Evolutionary conservation across 2,113 vertebrate species (phyloP), one percentile per base, ranked within the genome.

Genomic region (Hassar affinis): DNA sequence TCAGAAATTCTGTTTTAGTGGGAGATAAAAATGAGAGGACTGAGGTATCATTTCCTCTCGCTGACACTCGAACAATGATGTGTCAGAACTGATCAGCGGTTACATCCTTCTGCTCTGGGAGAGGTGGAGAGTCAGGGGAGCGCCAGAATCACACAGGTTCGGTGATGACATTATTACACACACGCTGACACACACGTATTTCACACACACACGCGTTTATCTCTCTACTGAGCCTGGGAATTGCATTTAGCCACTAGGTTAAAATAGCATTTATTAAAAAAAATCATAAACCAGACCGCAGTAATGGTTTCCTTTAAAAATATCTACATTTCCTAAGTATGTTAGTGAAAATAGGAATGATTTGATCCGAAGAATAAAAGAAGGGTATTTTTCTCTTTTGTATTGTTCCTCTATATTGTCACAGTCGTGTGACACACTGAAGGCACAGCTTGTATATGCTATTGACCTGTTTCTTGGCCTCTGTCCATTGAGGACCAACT

Each of bases 21-120:
- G 91, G 91, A 89, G 79, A 76, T 84, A 72, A 91, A 92, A 84
- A 80, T 85, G 78, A 79, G 81, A 80, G 64, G 85, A 90, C 90
- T 78, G 74, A 92, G 86, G 92, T 93, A 93, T 93, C 92, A 93
- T 94, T 94, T 93, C 91, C 92, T 90, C 90, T 90, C 87, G 86
- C 89, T 88, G 90, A 94, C 92, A 90, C 91, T 88, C 91, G 90
- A 87, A 92, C 94, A 92, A 92, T 82, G 89, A 27, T 57, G 86
- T 92, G 94, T 94, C 93, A 89, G 92, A 90, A 91, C 88, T 88
- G 91, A 94, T 94, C 92, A 94, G 91, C 83, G 88, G 87, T 89
- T 88, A 93, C 91, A 93, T 94, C 91, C 92, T 92, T 94, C 87
- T 90, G 81, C 52, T 62, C 78, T 45, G 56, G 56, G 81, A 82